Conservation (phyloP, 2,113 vertebrate genomes). For the Sphaerodactylus townsendi region DNA sequence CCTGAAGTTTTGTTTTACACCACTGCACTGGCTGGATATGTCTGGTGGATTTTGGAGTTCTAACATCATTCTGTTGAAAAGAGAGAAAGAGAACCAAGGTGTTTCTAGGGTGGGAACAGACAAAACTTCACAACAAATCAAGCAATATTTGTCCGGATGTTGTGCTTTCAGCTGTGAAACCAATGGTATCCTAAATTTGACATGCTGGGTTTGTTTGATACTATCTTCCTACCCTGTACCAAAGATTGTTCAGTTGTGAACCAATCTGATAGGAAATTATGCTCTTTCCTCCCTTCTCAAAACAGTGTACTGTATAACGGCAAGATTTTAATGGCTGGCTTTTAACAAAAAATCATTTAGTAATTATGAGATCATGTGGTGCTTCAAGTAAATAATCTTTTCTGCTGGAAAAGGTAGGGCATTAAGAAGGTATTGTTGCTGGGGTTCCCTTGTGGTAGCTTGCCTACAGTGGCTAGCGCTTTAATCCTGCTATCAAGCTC, state of each 20-base stretch:
- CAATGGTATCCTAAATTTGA: neutral
- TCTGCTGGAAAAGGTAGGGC: slow-evolving; percentile 14
- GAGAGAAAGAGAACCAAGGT: slow-evolving; percentile 17
- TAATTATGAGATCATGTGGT: slow-evolving; percentile 6
- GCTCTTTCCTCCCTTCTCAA: neutral
- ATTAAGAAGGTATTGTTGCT: slow-evolving; percentile 38
- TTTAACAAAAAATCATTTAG: slow-evolving; percentile 34
- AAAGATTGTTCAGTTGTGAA: slow-evolving; percentile 54
- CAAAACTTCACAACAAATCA: neutral
- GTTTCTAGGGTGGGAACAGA: neutral
- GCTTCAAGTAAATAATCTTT: neutral
- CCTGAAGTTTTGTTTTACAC: slow-evolving; percentile 76
- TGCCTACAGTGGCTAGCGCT: slow-evolving; percentile 18
- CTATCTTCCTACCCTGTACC: slow-evolving; percentile 40
- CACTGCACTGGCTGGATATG: slow-evolving; percentile 82
- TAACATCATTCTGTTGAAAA: slow-evolving; percentile 84
- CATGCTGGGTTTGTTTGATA: slow-evolving; percentile 19
- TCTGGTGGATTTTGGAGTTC: slow-evolving; percentile 86
- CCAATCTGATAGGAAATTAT: slow-evolving; percentile 49
- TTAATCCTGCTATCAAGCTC: slow-evolving; percentile 25
- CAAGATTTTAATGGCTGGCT: slow-evolving; percentile 41
- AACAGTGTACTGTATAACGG: neutral
- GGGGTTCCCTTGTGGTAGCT: neutral
- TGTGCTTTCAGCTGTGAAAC: slow-evolving; percentile 26
- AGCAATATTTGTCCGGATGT: neutral